Base-by-base conservation (phyloP, 2,888 invertebrate species). In the Andrena haemorrhoa region DNA sequence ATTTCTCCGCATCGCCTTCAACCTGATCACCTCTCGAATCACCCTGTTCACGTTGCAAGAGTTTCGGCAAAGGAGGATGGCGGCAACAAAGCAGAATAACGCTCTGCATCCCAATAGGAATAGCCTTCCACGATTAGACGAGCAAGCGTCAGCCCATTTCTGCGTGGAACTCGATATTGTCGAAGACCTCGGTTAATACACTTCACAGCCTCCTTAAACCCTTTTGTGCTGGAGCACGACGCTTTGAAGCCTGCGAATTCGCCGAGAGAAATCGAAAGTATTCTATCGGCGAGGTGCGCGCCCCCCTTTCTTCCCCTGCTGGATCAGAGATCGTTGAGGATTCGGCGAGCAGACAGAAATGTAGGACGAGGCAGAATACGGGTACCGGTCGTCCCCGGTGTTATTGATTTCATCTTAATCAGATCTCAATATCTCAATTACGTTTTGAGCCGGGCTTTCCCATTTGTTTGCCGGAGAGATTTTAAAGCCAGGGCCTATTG, bases 391-490 rank as follows among this genome's bases (percentile, higher is more conserved):
- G 41, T 82, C 56, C 88, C 85, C 56, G 56, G 88, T 90, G 86
- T 92, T 93, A 93, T 93, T 90, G 93, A 93, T 93, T 93, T 93
- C 91, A 90, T 93, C 92, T 93, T 93, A 93, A 93, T 93, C 93
- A 93, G 92, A 93, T 93, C 93, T 92, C 92, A 91, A 93, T 93
- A 93, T 93, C 93, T 93, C 93, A 94, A 94, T 94, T 93, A 94
- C 90, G 92, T 91, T 92, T 91, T 92, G 90, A 92, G 91, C 90
- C 86, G 86, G 87, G 90, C 89, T 90, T 90, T 91, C 87, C 89
- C 89, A 91, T 91, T 91, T 94, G 94, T 94, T 93, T 94, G 93
- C 93, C 82, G 87, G 90, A 91, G 91, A 93, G 94, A 93, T 94
- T 94, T 93, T 92, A 92, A 92, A 93, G 92, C 92, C 92, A 92